Base-by-base conservation (phyloP, 2,888 invertebrate species). In the Orthonychiurus folsomi region DNA sequence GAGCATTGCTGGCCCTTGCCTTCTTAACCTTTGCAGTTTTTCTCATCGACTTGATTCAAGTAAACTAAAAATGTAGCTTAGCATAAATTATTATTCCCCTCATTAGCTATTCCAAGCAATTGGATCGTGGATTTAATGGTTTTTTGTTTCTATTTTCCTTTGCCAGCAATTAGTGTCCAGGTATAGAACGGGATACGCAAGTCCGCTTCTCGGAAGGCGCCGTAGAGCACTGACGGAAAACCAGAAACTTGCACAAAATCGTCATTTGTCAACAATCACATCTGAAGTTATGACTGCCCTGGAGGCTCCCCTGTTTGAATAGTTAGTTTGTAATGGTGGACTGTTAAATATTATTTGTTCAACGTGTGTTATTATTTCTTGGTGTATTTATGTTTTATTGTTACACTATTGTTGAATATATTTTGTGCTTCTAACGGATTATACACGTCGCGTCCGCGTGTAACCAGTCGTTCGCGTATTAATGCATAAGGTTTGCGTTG, bases 1-100 rank as follows among this genome's bases (percentile, higher is more conserved):
- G 87, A 55, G 85, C 90, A 0, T 79, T 91, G 59, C 85, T 90
- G 83, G 86, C 88, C 48, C 87, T 91, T 69, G 87, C 88, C 24
- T 89, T 90, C 76, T 80, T 91, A 12, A 89, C 89, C 0, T 89
- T 90, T 76, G 89, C 89, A 0, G 89, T 89, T 3, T 90, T 88
- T 75, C 81, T 90, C 61, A 86, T 91, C 59, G 89, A 89, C 78
- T 79, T 90, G 47, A 87, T 90, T 47, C 80, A 89, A 82, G 89
- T 89, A 81, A n/a, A 81, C 18, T 26, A 9, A 20, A 12, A 23
- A 55, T 23, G 15, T 55, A 9, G 15, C 25, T n/a, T 55, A 20
- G 37, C 37, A 37, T 9, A 37, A 37, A 37, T 21, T 20, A 55
- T 24, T 21, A 5, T n/a, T 56, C 5, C 9, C 9, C 25, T 3